Base-by-base conservation (phyloP, 2,888 invertebrate species). In the Tachina grossa region DNA sequence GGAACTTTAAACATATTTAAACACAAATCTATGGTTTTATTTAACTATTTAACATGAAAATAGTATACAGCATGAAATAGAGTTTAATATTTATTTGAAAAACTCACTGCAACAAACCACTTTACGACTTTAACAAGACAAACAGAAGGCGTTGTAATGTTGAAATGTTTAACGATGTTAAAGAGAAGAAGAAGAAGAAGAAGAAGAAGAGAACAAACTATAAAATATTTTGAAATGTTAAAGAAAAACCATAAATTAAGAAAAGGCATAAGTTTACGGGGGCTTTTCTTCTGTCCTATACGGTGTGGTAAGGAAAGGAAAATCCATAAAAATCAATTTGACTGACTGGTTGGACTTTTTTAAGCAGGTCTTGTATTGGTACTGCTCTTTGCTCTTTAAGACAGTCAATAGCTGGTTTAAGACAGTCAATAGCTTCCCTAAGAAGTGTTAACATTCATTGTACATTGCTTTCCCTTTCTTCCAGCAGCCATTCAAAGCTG, bases 71-170 rank as follows among this genome's bases (percentile, higher is more conserved):
- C 45, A 49, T 57, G 55, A 71, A 71, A 10, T 53, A 39, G 39
- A 14, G 16, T 39, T 72, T 72, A 39, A 31, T 31, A 31, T 31
- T 39, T 61, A 41, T 47, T 61, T 49, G n/a, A 41, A 72, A 53
- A 53, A 22, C 22, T 43, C 1, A 45, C 31, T 16, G n/a, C 13
- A 19, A 51, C 13, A 14, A 31, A 31, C 31, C 57, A 53, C 10
- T 78, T 83, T 79, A 79, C 63, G 68, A 51, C 75, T 71, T 80
- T 51, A 76, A 65, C 68, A 80, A 84, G 69, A 59, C 83, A 85
- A 83, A 85, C 79, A 85, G 77, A 74, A 85, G 82, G 78, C 82
- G 79, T 85, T 76, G 71, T 80, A 79, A 79, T 72, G 71, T 53
- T 72, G 79, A 83, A 75, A 80, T 72, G 75, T 71, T 57, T 65